Evolutionary conservation across 53 echinoderm and acorn worm genomes (phyloP).

Genomic region (Crossaster papposus): DNA sequence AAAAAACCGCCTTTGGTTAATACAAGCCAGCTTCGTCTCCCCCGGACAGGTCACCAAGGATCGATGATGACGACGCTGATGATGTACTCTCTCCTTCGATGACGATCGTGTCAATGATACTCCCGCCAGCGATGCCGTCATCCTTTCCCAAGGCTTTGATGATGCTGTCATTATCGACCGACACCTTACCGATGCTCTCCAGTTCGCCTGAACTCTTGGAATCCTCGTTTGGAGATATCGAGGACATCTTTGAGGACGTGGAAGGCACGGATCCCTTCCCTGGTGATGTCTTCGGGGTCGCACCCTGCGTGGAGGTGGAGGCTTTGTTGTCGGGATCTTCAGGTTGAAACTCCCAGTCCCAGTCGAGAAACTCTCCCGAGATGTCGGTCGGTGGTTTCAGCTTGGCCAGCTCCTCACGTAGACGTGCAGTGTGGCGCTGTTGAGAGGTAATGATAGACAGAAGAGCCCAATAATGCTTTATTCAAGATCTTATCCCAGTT

Average conservation of each 20-base stretch:
- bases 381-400: slow-evolving; percentile 75
- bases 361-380: slow-evolving; percentile 48
- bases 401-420: slow-evolving; percentile 86
- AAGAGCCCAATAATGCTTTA: neutral
- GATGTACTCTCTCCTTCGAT: slow-evolving; percentile 53
- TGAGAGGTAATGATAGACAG: neutral
- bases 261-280: neutral
- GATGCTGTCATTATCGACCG: slow-evolving; percentile 35
- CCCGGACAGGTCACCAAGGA: slow-evolving; percentile 40
- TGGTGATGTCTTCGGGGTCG: neutral
- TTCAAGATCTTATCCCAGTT: too few species aligned
- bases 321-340: slow-evolving; percentile 14
- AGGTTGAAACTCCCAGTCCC: slow-evolving; percentile 24
- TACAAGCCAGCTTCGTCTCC: slow-evolving; percentile 56
- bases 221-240: neutral
- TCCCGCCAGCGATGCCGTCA: slow-evolving; percentile 12
- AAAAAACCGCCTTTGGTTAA: neutral
- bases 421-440: slow-evolving; percentile 97
- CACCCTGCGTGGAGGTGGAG: slow-evolving; percentile 45
- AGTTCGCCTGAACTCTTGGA: neutral
- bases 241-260: neutral
- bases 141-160: slow-evolving; percentile 45
- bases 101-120: slow-evolving; percentile 50
- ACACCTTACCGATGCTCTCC: slow-evolving; percentile 40
- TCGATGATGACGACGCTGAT: slow-evolving; percentile 46